A percentile compares a stretch with the other conserved stretches of the same genome.
Conservation (phyloP, 2,888 invertebrate genomes). For the Acrobasis repandana region DNA sequence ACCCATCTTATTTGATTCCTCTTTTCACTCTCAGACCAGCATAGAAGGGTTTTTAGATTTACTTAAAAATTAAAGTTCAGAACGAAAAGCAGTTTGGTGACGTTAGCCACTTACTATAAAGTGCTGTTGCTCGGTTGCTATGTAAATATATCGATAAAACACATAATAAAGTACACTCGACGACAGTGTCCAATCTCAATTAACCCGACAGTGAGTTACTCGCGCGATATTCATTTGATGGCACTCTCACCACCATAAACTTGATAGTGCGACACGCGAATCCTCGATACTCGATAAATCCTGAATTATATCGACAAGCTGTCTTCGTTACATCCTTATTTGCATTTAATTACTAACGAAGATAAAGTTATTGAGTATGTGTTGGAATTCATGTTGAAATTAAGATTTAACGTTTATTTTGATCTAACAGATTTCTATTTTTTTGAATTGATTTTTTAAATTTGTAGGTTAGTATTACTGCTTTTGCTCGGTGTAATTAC, state of each 20-base stretch:
- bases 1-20: too few species aligned
- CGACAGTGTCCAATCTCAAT: conserved; percentile 54
- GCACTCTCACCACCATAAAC: conserved; percentile 59
- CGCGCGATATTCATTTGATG: conserved; percentile 56
- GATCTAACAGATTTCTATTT: not conserved
- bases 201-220: conserved; percentile 67
- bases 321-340: conserved; percentile 61
- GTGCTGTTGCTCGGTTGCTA: not conserved
- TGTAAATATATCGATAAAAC: conserved; percentile 36
- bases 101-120: not conserved
- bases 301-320: conserved; percentile 67
- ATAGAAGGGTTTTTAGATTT: too few species aligned
- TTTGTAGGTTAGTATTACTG: too few species aligned
- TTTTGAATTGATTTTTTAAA: too few species aligned
- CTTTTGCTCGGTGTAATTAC: too few species aligned
- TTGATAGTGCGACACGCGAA: conserved; percentile 64
- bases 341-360: conserved; percentile 56
- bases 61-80: too few species aligned
- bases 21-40: too few species aligned
- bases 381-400: not conserved
- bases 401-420: not conserved
- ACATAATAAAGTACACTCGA: conserved; percentile 24
- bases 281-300: conserved; percentile 66
- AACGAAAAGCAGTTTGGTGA: not conserved
- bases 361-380: conserved; percentile 13